A percentile compares a stretch with the other conserved stretches of the same genome.
phyloP scores from a whole-genome alignment of 1,140 invertebrate genomes.

The Panulirus ornatus region DNA sequence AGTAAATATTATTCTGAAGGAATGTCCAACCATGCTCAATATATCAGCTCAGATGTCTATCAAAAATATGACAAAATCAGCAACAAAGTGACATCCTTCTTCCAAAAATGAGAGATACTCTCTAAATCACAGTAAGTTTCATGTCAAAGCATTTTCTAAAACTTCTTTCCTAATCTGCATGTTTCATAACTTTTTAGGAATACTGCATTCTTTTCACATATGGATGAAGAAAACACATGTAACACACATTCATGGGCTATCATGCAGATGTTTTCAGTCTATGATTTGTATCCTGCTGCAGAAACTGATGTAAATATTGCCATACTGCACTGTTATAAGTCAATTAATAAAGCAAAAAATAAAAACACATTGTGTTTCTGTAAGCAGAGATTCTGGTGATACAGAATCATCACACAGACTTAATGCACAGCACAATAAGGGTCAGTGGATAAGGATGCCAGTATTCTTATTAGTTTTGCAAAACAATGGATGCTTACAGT shows the following conservation, averaged over 20 bases:
- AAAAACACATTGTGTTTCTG: background rate
- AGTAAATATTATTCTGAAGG: background rate
- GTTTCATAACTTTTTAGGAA: no score
- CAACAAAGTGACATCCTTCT: no score
- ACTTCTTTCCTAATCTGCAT: no score
- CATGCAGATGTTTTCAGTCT: background rate
- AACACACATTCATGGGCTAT: background rate
- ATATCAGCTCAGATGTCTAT: no score
- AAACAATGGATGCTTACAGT: background rate
- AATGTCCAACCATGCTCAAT: background rate
- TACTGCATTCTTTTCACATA: slow-evolving; percentile 13
- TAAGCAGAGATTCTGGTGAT: background rate
- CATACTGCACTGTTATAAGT: background rate
- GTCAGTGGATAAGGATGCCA: background rate
- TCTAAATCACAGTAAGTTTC: no score
- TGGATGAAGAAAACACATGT: background rate
- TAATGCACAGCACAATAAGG: background rate
- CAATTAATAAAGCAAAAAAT: slow-evolving; percentile 1
- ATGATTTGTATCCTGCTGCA: background rate
- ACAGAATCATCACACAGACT: background rate
- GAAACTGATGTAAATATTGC: background rate
- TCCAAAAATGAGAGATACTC: no score
- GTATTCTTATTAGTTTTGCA: background rate
- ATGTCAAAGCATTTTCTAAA: no score
- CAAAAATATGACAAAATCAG: no score